Evolutionary conservation across 2,113 vertebrate genomes (phyloP), one percentile per base, ranked within the genome.

Genomic region (Rhinichthys klamathensis): DNA sequence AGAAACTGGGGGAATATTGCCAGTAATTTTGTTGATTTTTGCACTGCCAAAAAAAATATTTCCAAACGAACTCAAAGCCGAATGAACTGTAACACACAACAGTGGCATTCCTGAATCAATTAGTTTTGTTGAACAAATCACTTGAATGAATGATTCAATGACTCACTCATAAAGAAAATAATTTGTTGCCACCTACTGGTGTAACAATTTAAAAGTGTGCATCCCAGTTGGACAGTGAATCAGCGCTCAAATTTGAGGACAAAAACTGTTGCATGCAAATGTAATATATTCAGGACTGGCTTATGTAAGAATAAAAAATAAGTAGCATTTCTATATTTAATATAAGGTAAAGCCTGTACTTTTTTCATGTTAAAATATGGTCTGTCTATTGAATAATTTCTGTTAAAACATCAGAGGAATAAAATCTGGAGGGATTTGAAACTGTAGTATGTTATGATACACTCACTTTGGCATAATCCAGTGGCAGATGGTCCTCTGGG

Each of bases 381-480:
- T 41, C 41, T 41, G 41, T 41, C 21, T 58, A 54, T n/a, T 60
- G 9, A 21, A n/a, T n/a, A 1, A n/a, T 4, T 60, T 60, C 8
- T 23, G 23, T 32, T 32, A 8, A 38, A 70, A 70, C 41, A 74
- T 9, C 44, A 27, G 44, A 13, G n/a, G n/a, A 51, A 51, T 12
- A 21, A 70, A 70, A 38, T 70, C 18, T 23, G 4, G 38, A 41
- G 35, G 10, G 4, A n/a, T 70, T 70, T 70, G 32, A 70, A 70
- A 41, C 4, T 41, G 21, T 41, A 6, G 10, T 21, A 21, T 41
- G 21, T n/a, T 72, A 6, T 21, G 25, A 76, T 30, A n/a, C 54
- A 86, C 89, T 88, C 94, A 98, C 97, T 96, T 98, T 98, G 90
- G 96, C 96, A 32, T 98, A 98, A 91, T 98, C 97, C 85, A 98